These are phyloP conservation scores for Reticulitermes speratus DNA, from an alignment of 1,140 invertebrate genomes.

Conservation along the genomic window DNA sequence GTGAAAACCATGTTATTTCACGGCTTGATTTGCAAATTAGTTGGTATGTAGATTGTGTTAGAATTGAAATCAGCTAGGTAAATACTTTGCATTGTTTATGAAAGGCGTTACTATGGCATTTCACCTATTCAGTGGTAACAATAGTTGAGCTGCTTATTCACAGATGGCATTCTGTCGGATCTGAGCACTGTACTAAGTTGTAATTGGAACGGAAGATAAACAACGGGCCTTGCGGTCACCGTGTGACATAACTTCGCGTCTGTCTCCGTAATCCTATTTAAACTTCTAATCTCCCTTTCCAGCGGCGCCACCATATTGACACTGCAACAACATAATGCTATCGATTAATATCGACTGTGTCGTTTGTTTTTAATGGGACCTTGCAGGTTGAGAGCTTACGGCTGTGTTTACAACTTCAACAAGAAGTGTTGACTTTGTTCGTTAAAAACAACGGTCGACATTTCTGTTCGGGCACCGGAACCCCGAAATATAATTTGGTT, in stretches of 20 bases:
- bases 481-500: background rate
- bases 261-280: background rate
- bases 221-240: background rate
- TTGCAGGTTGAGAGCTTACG: background rate
- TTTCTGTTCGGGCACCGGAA: background rate
- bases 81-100: background rate
- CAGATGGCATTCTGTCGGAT: background rate
- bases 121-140: background rate
- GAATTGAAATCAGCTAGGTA: background rate
- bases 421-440: background rate
- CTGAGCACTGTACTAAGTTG: background rate
- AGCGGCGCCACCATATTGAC: conserved; percentile 1
- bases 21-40: too few species aligned
- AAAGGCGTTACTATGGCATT: background rate
- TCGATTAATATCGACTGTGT: background rate
- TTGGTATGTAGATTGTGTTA: too few species aligned
- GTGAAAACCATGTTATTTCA: too few species aligned
- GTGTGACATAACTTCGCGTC: background rate
- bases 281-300: conserved; percentile 1
- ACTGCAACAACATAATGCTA: background rate
- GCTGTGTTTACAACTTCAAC: background rate
- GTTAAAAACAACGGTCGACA: background rate
- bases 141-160: background rate
- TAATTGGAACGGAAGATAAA: conserved; percentile 1
- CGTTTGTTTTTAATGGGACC: conserved; percentile 10